Evolutionary conservation across 2,113 vertebrate species (phyloP).

Genomic region (Lycocorax pyrrhopterus): DNA sequence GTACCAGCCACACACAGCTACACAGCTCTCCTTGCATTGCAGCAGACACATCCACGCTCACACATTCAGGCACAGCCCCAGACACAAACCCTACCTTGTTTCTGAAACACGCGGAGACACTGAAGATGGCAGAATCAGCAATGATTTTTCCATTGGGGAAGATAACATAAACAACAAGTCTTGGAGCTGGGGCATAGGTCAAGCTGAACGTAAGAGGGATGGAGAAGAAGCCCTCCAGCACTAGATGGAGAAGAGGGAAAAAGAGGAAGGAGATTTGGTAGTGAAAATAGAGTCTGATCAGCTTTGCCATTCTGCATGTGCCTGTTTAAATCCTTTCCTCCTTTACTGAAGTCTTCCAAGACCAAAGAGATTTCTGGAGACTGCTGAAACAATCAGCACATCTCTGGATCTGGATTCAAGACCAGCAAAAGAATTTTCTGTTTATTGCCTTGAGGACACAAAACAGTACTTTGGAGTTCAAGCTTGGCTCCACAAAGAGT

Average conservation of each 20-base stretch:
- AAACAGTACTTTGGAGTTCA: neutral
- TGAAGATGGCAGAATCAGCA: conserved; percentile 69
- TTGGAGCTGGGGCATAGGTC: conserved; percentile 69
- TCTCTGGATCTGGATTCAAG: neutral
- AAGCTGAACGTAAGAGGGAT: conserved; percentile 71
- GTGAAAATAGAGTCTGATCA: neutral
- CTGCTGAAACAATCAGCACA: neutral
- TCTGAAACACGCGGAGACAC: conserved; percentile 76
- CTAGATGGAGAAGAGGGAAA: conserved; percentile 37
- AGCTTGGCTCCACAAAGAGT: neutral
- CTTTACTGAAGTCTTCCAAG: neutral
- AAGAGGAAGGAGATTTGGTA: neutral
- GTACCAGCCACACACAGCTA: neutral
- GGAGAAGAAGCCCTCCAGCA: conserved; percentile 65
- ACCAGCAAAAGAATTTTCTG: neutral
- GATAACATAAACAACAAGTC: conserved; percentile 74
- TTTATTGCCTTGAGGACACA: neutral
- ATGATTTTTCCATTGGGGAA: conserved; percentile 77
- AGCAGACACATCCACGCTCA: neutral
- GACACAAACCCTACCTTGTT: conserved; percentile 72
- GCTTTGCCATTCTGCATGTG: neutral
- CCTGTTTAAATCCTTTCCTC: neutral
- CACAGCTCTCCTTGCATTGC: neutral
- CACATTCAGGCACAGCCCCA: neutral
- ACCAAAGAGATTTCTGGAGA: neutral